A percentile compares a stretch with the other conserved stretches of the same genome.
These are phyloP conservation scores for Anastatus disparis DNA, from an alignment of 1,140 invertebrate genomes.

Conservation along the genomic window DNA sequence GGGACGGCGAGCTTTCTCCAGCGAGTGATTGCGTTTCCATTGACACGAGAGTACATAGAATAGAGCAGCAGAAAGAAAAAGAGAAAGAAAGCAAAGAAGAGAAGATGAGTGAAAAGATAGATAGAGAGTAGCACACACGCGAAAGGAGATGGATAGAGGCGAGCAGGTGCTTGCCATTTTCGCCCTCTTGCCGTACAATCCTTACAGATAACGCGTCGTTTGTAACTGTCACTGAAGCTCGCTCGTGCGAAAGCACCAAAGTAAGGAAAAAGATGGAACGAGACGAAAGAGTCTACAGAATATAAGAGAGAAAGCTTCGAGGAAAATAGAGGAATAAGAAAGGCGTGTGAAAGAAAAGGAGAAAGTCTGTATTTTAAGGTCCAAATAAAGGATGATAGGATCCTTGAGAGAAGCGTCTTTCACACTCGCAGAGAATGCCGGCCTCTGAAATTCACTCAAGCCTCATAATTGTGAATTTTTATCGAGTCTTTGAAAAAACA, in stretches of 20 bases:
- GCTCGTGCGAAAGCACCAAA: too few species aligned
- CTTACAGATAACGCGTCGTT: slow-evolving; percentile 63
- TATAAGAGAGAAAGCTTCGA: slow-evolving; percentile 41
- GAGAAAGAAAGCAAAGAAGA: not conserved
- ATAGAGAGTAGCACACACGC: too few species aligned
- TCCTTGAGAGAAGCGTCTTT: not conserved
- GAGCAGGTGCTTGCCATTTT: slow-evolving; percentile 59
- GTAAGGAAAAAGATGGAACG: slow-evolving; percentile 44
- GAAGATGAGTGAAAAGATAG: not conserved
- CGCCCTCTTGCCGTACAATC: slow-evolving; percentile 55
- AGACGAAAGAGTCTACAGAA: slow-evolving; percentile 42
- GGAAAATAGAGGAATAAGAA: slow-evolving; percentile 32
- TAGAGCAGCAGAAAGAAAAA: slow-evolving; percentile 29
- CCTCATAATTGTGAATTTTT: not conserved
- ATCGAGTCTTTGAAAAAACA: too few species aligned
- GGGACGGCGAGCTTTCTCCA: not conserved
- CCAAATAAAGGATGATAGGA: not conserved
- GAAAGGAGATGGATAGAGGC: slow-evolving; percentile 47
- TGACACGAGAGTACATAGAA: slow-evolving; percentile 54
- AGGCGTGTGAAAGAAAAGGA: not conserved
- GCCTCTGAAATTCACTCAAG: slow-evolving; percentile 3
- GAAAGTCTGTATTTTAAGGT: not conserved
- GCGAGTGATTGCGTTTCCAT: slow-evolving; percentile 55
- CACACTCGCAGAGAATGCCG: not conserved
- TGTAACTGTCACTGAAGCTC: slow-evolving; percentile 59